Evolutionary conservation across 2,888 invertebrate species (phyloP).

Genomic region (Ectropis crepuscularia): DNA sequence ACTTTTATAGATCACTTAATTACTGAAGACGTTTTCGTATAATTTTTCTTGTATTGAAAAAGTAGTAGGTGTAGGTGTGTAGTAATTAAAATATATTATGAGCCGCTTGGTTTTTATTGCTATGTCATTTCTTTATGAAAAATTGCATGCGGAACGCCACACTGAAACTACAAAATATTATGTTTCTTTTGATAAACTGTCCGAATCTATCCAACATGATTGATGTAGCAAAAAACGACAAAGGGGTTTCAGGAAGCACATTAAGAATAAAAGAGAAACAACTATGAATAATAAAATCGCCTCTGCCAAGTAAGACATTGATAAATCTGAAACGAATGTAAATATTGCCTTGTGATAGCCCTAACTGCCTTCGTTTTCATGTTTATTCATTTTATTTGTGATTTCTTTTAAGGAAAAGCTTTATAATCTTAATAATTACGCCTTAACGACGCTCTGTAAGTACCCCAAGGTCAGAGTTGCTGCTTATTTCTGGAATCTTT

Average conservation of each 20-base stretch:
- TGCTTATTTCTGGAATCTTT: too few relatives aligned
- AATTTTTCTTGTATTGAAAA: too few relatives aligned
- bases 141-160: too few relatives aligned
- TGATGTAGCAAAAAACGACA: slow-evolving; percentile 31
- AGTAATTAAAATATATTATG: too few relatives aligned
- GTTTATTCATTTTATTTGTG: slow-evolving; percentile 13
- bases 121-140: too few relatives aligned
- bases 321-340: slow-evolving; percentile 32
- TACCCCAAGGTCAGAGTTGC: too few relatives aligned
- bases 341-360: slow-evolving; percentile 23
- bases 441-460: background rate
- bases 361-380: slow-evolving; percentile 14
- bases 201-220: slow-evolving; percentile 25
- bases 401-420: background rate
- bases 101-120: too few relatives aligned
- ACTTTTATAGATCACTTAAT: too few relatives aligned
- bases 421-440: background rate
- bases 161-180: background rate
- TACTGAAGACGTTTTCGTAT: too few relatives aligned
- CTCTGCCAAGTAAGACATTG: slow-evolving; percentile 25
- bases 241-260: slow-evolving; percentile 29
- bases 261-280: slow-evolving; percentile 29
- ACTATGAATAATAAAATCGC: slow-evolving; percentile 33
- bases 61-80: too few relatives aligned
- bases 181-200: slow-evolving; percentile 9